Base-by-base conservation (phyloP, 2,113 vertebrate species). In the Sapayoa aenigma region DNA sequence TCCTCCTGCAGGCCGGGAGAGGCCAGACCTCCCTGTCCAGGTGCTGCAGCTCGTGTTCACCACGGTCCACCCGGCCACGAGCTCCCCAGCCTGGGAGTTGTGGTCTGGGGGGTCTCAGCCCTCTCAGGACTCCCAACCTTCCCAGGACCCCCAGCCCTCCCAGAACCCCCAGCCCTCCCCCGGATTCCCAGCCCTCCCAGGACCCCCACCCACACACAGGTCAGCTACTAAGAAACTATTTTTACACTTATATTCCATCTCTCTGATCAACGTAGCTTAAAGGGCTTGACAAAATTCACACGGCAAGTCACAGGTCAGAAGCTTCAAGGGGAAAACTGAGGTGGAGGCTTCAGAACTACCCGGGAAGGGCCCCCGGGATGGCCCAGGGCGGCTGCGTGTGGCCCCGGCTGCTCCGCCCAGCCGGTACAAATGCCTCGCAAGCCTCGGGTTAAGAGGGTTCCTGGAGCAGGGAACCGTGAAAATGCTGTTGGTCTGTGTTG, bases 231-330 rank as follows among this genome's bases (percentile, higher is more conserved):
- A 50, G 14, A 59, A 67, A 33, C 9, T 5, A 2, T 46, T 82
- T 67, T 59, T 41, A n/a, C 13, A 6, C 23, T 60, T 33, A 2
- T 31, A 35, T 65, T 35, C 33, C 30, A 39, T 4, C 4, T 33
- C 41, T 4, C 5, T 9, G 49, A 68, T 7, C 35, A 31, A 2
- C 14, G 44, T 6, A 53, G 53, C 12, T 52, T 9, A 27, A 56
- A 50, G 9, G 23, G 19, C 17, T 49, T 20, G 18, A 14, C 21
- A 41, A 71, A 81, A 65, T 28, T 24, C 53, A 19, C 1, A 3
- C 0, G 0, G 24, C 21, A 58, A n/a, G 55, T 35, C 69, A 66
- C 0, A 0, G 55, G 9, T 50, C 55, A 58, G 69, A 53, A 39
- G 13, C 25, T 22, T 23, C 71, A 42, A 85, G 62, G 35, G 2